Evolutionary conservation across 2,797 vertebrate genomes (phyloP).

Genomic region (Channa striata): DNA sequence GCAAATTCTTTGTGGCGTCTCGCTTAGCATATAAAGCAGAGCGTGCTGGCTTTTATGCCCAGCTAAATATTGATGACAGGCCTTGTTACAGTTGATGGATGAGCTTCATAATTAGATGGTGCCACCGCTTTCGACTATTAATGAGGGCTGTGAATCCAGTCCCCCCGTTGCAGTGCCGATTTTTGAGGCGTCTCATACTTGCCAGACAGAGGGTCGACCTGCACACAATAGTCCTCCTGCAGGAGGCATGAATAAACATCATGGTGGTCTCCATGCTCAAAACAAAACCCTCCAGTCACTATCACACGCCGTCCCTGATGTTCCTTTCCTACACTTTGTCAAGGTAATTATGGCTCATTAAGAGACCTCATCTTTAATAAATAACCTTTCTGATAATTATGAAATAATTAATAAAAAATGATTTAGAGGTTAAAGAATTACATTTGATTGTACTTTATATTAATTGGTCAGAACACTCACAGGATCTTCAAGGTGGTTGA

Average conservation of each 20-base stretch:
- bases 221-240: conserved; percentile 30
- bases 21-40: conserved; percentile 93
- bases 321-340: conserved; percentile 7
- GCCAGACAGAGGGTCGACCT: conserved; percentile 43
- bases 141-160: conserved; percentile 79
- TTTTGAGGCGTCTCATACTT: conserved; percentile 60
- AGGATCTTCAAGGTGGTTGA: conserved; percentile 7
- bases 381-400: conserved; percentile 8
- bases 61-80: conserved; percentile 92
- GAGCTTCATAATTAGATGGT: conserved; percentile 90
- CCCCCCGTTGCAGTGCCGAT: conserved; percentile 39
- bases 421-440: conserved; percentile 5
- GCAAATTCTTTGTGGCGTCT: conserved; percentile 90
- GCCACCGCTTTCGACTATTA: conserved; percentile 83
- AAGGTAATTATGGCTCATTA: conserved; percentile 23
- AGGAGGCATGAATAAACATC: conserved; percentile 61
- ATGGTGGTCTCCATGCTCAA: conserved; percentile 16
- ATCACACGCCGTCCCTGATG: background rate
- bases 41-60: conserved; percentile 82
- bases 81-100: conserved; percentile 92
- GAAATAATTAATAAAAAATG: conserved; percentile 1
- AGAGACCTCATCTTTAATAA: conserved; percentile 16
- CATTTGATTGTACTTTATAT: conserved; percentile 11
- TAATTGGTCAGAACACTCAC: conserved; percentile 4
- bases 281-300: conserved; percentile 23